Evolutionary conservation across 2,113 vertebrate species (phyloP), one percentile per base, ranked within the genome.

Genomic region (Thamnophis sirtalis): DNA sequence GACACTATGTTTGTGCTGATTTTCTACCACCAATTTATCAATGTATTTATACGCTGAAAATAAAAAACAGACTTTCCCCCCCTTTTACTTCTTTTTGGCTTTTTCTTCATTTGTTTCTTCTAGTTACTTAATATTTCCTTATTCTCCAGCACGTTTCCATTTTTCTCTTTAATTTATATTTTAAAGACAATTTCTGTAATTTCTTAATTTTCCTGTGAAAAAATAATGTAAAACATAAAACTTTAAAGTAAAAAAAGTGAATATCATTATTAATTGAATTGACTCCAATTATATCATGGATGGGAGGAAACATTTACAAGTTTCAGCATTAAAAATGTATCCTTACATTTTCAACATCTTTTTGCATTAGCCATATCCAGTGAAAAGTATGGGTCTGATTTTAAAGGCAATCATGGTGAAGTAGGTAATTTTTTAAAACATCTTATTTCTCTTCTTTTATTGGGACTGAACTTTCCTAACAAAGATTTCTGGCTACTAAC

Each of bases 401-500:
- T 28, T 80, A 88, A 87, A 84, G 87, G 51, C 89, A 92, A 92
- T 43, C 33, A 56, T 91, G 94, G 87, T 80, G 86, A 94, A 90
- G 84, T 91, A 84, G 94, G 90, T 94, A 92, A 93, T 94, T 89
- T 94, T 50, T 63, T 91, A 33, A 68, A 33, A 68, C 5, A 33
- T 68, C 63, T 68, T 17, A 13, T 28, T 68, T 68, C 11, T 68
- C 28, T 68, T 85, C n/a, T 43, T 85, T 5, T 43, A 86, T 4
- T 48, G 56, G n/a, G 87, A 68, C 51, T 92, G 90, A 94, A 91
- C 85, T 92, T 92, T 95, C 93, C 86, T 7, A 2, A 80, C 89
- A 92, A 87, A 92, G 91, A 96, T 95, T 89, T 95, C 91, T 55
- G 15, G 91, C 92, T 95, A 94, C 94, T 94, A 33, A 87, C 91